A percentile compares a stretch with the other conserved stretches of the same genome.
Conservation (phyloP, 2,113 vertebrate genomes). For the Polypterus bichir region DNA sequence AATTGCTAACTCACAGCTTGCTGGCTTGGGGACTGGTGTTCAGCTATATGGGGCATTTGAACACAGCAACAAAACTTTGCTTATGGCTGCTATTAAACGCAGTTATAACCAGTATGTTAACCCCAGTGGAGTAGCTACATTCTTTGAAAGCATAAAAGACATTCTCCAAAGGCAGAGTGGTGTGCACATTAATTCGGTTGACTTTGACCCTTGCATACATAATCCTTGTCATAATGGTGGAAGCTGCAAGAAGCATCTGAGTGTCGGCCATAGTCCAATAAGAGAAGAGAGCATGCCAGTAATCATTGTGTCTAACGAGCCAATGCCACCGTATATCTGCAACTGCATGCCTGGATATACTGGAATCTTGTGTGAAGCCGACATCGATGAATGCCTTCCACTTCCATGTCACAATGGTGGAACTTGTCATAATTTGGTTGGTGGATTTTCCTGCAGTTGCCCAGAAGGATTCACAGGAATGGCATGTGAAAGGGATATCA, state of each 20-base stretch:
- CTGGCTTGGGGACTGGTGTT: conserved; percentile 73
- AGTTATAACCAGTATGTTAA: conserved; percentile 72
- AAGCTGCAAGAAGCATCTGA: conserved; percentile 70
- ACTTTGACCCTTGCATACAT: conserved; percentile 76
- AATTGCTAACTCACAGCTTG: conserved; percentile 76
- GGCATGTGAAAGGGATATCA: conserved; percentile 89
- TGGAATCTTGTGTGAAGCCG: conserved; percentile 67
- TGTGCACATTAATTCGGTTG: conserved; percentile 75
- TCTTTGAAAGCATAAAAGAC: conserved; percentile 93
- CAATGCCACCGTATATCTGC: conserved; percentile 75
- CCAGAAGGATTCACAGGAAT: conserved; percentile 80
- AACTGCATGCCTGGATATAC: conserved; percentile 76
- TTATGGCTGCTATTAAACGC: conserved; percentile 76
- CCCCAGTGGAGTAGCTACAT: conserved; percentile 82
- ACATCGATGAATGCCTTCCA: conserved; percentile 82
- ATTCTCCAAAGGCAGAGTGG: conserved; percentile 77
- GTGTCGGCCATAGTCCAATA: conserved; percentile 51
- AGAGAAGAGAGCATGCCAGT: conserved; percentile 72
- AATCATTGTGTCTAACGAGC: conserved; percentile 71
- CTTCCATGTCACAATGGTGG: conserved; percentile 87
- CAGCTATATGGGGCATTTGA: conserved; percentile 77
- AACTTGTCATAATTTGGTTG: conserved; percentile 86
- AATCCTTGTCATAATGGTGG: conserved; percentile 86
- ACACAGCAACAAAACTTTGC: conserved; percentile 73
- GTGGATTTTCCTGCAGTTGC: conserved; percentile 88